Percentiles rank a stretch among this genome's conserved stretches.
These are phyloP conservation scores for Chaetophractus vellerosus DNA, from an alignment of 2,797 vertebrate species.

Conservation along the genomic window DNA sequence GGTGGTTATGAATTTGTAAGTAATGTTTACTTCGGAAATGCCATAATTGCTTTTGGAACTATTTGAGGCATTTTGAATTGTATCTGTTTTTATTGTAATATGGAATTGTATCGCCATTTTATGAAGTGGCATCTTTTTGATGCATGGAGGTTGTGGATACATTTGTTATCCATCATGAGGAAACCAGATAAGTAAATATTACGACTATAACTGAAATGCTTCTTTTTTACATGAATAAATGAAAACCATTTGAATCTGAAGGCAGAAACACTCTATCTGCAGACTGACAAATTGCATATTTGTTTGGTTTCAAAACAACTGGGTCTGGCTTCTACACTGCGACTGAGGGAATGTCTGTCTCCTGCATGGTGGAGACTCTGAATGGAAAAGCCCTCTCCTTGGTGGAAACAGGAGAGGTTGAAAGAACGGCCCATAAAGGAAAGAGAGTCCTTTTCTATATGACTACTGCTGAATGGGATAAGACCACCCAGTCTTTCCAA, in stretches of 20 bases:
- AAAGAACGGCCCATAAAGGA: background rate
- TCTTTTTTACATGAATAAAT: slow-evolving; percentile 83
- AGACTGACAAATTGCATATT: slow-evolving; percentile 82
- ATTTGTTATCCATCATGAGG: slow-evolving; percentile 85
- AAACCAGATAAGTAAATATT: slow-evolving; percentile 84
- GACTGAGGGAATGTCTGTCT: slow-evolving; percentile 55
- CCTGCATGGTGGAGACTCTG: background rate
- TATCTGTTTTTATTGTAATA: slow-evolving; percentile 85
- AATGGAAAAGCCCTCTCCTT: background rate
- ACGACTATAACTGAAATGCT: slow-evolving; percentile 78
- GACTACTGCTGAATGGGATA: background rate
- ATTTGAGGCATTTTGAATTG: slow-evolving; percentile 79
- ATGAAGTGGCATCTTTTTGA: slow-evolving; percentile 83
- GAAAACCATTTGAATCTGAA: slow-evolving; percentile 80
- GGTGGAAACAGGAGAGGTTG: background rate
- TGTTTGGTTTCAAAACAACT: slow-evolving; percentile 75
- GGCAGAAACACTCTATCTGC: slow-evolving; percentile 69
- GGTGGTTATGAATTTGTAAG: slow-evolving; percentile 79
- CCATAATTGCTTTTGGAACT: slow-evolving; percentile 84
- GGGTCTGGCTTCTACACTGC: slow-evolving; percentile 54
- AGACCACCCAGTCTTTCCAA: background rate
- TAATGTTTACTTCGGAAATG: slow-evolving; percentile 85
- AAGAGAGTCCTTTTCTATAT: background rate
- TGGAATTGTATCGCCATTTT: slow-evolving; percentile 83
- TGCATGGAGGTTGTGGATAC: slow-evolving; percentile 82